Percentiles rank a stretch among this genome's conserved stretches.
phyloP scores from a whole-genome alignment of 2,113 vertebrate genomes.

The Peromyscus californicus region DNA sequence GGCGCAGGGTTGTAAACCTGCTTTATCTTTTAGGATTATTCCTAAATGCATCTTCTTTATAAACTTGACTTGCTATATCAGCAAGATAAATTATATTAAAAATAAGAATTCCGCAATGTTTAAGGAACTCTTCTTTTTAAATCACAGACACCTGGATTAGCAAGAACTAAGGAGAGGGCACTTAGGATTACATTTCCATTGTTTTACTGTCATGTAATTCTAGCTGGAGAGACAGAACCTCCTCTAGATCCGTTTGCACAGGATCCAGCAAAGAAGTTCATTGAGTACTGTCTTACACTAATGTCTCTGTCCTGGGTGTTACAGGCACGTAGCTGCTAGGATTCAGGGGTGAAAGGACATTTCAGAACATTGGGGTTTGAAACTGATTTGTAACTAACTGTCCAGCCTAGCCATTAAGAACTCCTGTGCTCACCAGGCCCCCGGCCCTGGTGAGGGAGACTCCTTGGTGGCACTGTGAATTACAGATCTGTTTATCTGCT shows the following conservation, averaged over 20 bases:
- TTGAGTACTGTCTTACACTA: slow-evolving; percentile 84
- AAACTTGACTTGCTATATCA: slow-evolving; percentile 90
- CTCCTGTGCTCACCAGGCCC: slow-evolving; percentile 56
- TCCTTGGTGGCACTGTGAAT: slow-evolving; percentile 71
- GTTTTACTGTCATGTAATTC: slow-evolving; percentile 86
- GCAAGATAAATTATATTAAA: slow-evolving; percentile 92
- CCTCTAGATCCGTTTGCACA: slow-evolving; percentile 88
- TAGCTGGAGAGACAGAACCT: slow-evolving; percentile 86
- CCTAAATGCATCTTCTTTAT: slow-evolving; percentile 92
- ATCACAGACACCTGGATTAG: slow-evolving; percentile 89
- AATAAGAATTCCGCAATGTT: slow-evolving; percentile 87
- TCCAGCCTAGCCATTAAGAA: slow-evolving; percentile 47
- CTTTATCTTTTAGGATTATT: slow-evolving; percentile 93
- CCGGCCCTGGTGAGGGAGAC: slow-evolving; percentile 39
- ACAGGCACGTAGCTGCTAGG: slow-evolving; percentile 76
- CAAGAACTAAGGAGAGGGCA: slow-evolving; percentile 85
- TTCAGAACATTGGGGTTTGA: slow-evolving; percentile 65
- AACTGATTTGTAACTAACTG: slow-evolving; percentile 59
- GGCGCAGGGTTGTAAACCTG: slow-evolving; percentile 89
- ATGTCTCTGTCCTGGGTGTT: slow-evolving; percentile 80
- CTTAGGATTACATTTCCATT: slow-evolving; percentile 85
- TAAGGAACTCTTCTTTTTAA: slow-evolving; percentile 90
- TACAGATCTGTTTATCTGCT: slow-evolving; percentile 82
- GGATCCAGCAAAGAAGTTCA: slow-evolving; percentile 73
- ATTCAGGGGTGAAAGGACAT: slow-evolving; percentile 73